These are phyloP conservation scores for Myiozetetes cayanensis DNA, from an alignment of 2,113 vertebrate genomes.

Conservation along the genomic window DNA sequence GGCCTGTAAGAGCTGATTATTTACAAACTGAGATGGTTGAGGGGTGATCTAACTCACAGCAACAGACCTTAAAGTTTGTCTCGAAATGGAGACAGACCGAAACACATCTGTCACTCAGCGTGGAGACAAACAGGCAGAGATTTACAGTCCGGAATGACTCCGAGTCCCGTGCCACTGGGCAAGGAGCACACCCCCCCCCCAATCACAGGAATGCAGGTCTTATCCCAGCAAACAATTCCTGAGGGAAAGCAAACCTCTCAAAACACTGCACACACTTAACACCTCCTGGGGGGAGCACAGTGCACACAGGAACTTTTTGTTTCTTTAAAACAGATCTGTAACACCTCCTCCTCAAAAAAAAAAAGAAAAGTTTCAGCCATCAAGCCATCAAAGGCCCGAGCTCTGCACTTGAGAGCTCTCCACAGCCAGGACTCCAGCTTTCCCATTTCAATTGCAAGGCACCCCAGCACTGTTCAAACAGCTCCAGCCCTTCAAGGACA, in stretches of 20 bases:
- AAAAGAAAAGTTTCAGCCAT: background rate
- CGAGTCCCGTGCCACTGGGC: background rate
- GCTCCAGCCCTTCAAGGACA: background rate
- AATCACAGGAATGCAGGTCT: background rate
- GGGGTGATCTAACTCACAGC: background rate
- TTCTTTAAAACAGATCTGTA: background rate
- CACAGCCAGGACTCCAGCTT: background rate
- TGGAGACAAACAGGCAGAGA: background rate
- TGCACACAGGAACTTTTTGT: background rate
- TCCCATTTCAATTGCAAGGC: background rate
- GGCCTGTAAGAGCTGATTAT: background rate
- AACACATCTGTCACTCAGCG: background rate
- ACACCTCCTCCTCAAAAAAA: background rate
- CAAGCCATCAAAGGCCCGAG: slow-evolving; percentile 8
- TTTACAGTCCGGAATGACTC: background rate
- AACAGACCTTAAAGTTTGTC: background rate
- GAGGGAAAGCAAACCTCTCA: background rate
- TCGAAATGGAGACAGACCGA: background rate
- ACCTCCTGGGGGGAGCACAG: background rate
- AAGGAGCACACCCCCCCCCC: background rate
- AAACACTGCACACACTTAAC: background rate
- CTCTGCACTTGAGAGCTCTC: background rate
- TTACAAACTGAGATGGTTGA: background rate
- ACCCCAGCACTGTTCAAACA: background rate
- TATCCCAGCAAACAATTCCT: background rate